Conservation (phyloP, 2,888 invertebrate species). For the Nomada fucata region DNA sequence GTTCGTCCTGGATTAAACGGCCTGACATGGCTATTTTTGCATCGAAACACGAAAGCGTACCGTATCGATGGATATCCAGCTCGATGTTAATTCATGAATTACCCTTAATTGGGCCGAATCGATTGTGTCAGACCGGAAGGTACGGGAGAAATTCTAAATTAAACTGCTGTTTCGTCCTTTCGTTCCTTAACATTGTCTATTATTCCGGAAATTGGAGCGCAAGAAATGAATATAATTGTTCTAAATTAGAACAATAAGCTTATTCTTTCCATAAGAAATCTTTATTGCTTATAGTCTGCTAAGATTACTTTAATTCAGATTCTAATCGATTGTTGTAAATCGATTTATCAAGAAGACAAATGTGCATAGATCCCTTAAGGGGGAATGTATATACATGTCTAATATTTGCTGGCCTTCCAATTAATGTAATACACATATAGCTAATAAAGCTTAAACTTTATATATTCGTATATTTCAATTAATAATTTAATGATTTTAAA, state of each 20-base stretch:
- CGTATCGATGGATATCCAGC: conserved; percentile 16
- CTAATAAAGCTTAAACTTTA: too few relatives aligned
- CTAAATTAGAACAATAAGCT: background rate
- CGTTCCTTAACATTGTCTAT: background rate
- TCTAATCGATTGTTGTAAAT: too few relatives aligned
- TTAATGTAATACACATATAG: too few relatives aligned
- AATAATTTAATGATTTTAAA: too few relatives aligned
- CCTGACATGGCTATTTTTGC: conserved; percentile 63
- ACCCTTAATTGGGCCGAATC: conserved; percentile 10
- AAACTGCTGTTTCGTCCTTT: background rate
- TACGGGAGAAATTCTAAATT: background rate
- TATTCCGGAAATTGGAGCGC: background rate
- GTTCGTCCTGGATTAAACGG: conserved; percentile 66
- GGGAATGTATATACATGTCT: too few relatives aligned
- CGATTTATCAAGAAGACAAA: too few relatives aligned
- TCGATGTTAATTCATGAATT: conserved; percentile 21
- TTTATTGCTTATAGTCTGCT: too few relatives aligned
- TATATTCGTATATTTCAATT: too few relatives aligned
- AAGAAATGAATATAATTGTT: background rate
- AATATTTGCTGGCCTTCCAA: too few relatives aligned
- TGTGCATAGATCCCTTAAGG: too few relatives aligned
- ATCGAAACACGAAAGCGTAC: conserved; percentile 37
- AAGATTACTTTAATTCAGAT: too few relatives aligned
- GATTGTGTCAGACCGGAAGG: background rate
- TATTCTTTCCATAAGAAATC: background rate